phyloP scores from a whole-genome alignment of 2,888 invertebrate genomes.

The Margaritifera margaritifera region DNA sequence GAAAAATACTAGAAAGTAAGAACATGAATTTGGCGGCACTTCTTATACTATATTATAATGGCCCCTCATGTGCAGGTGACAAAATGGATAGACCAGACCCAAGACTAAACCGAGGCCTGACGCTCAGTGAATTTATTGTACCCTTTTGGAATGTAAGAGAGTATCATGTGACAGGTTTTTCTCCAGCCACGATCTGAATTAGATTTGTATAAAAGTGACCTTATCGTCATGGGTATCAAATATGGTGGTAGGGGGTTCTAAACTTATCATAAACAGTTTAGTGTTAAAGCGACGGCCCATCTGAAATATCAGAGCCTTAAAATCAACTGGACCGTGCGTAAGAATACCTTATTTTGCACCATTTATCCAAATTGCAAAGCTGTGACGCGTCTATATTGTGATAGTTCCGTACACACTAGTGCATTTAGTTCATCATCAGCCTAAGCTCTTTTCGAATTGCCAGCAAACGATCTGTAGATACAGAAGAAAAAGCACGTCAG shows the following conservation, averaged over 20 bases:
- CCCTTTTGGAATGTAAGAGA: neutral
- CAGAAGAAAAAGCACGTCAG: too few species aligned
- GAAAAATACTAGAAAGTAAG: neutral
- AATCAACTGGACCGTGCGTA: slow-evolving; percentile 2
- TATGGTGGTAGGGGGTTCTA: slow-evolving; percentile 2
- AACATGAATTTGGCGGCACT: slow-evolving; percentile 2
- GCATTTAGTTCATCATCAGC: neutral
- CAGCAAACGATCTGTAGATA: neutral
- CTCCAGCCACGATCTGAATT: neutral
- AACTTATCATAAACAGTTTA: slow-evolving; percentile 1
- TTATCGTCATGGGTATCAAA: neutral
- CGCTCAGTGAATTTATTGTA: neutral
- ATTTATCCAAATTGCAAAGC: slow-evolving; percentile 1
- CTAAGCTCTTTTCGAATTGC: neutral
- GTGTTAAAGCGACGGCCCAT: slow-evolving; percentile 1
- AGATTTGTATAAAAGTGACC: neutral
- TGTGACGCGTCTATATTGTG: neutral
- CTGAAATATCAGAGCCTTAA: neutral
- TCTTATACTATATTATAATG: slow-evolving; percentile 1
- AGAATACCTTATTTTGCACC: slow-evolving; percentile 5
- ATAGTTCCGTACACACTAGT: neutral
- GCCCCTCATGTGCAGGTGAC: neutral
- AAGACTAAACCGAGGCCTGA: neutral
- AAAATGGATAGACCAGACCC: neutral
- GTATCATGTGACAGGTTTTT: slow-evolving; percentile 1